Percentiles rank a stretch among this genome's conserved stretches.
Evolutionary conservation across 1,140 invertebrate genomes (phyloP).

Genomic region (Brachystomella parvula): DNA sequence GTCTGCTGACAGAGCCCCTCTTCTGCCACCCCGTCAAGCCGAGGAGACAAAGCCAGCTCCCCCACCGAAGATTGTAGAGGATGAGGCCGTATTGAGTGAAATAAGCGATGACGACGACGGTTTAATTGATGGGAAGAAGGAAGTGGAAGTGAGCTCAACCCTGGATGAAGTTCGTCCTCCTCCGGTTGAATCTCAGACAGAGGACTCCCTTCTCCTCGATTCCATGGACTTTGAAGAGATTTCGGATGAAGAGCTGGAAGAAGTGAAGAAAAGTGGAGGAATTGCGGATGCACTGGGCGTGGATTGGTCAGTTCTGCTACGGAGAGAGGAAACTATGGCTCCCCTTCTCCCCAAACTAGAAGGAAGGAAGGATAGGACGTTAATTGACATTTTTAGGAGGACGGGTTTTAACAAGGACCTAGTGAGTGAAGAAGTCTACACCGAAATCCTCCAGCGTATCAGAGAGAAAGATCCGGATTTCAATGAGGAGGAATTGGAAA

Average conservation of each 20-base stretch:
- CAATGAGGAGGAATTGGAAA: slow-evolving; percentile 14
- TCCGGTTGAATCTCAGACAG: not conserved
- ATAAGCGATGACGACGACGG: slow-evolving; percentile 37
- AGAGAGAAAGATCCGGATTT: not conserved
- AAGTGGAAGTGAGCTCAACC: not conserved
- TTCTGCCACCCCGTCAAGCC: not conserved
- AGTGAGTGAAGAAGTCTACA: slow-evolving; percentile 31
- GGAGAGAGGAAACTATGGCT: slow-evolving; percentile 51
- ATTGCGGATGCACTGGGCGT: slow-evolving; percentile 81
- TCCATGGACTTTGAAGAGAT: slow-evolving; percentile 81
- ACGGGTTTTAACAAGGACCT: slow-evolving; percentile 55
- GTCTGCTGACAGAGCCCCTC: not conserved
- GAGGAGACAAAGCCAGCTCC: slow-evolving; percentile 12
- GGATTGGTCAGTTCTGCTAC: slow-evolving; percentile 80
- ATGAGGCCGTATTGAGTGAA: slow-evolving; percentile 26
- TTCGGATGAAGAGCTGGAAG: slow-evolving; percentile 76
- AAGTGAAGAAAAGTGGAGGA: slow-evolving; percentile 53
- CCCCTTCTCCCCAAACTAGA: slow-evolving; percentile 47
- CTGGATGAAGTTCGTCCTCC: not conserved
- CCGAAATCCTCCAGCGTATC: slow-evolving; percentile 17
- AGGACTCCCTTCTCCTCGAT: slow-evolving; percentile 60
- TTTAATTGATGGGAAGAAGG: slow-evolving; percentile 5
- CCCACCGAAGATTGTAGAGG: slow-evolving; percentile 4
- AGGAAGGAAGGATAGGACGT: slow-evolving; percentile 37
- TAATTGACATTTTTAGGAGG: slow-evolving; percentile 50